A percentile compares a stretch with the other conserved stretches of the same genome.
These are phyloP conservation scores for Bos taurus DNA, from an alignment of 2,113 vertebrate genomes.

Conservation along the genomic window DNA sequence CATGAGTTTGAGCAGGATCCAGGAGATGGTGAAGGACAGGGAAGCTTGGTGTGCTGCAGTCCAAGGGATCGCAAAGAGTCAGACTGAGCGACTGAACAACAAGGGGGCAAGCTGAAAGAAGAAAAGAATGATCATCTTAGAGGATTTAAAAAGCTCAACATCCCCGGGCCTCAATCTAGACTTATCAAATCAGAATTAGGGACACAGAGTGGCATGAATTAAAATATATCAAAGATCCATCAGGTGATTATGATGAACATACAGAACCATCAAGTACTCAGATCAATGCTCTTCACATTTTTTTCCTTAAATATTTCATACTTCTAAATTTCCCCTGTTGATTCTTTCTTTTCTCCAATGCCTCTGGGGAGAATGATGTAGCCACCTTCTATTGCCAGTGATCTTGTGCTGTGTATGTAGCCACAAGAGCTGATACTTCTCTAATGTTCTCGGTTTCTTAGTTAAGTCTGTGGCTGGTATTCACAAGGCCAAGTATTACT, in stretches of 20 bases:
- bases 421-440: background rate
- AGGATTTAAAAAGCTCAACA: background rate
- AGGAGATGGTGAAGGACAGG: background rate
- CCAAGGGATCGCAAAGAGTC: fast-evolving
- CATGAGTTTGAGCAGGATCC: background rate
- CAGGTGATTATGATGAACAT: background rate
- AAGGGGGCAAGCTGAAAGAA: background rate
- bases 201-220: background rate
- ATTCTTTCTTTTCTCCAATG: background rate
- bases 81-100: fast-evolving
- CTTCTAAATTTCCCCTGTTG: background rate
- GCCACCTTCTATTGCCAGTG: background rate
- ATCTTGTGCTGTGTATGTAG: background rate
- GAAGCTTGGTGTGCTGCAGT: background rate
- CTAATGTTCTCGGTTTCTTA: background rate
- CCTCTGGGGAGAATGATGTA: background rate
- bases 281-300: background rate
- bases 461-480: background rate
- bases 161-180: fast-evolving
- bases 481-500: background rate
- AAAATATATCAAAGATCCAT: background rate
- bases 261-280: background rate
- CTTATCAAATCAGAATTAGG: background rate
- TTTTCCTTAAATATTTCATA: background rate
- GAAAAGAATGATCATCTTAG: background rate